These are phyloP conservation scores for Euwallacea similis DNA, from an alignment of 1,140 invertebrate species.

Conservation along the genomic window DNA sequence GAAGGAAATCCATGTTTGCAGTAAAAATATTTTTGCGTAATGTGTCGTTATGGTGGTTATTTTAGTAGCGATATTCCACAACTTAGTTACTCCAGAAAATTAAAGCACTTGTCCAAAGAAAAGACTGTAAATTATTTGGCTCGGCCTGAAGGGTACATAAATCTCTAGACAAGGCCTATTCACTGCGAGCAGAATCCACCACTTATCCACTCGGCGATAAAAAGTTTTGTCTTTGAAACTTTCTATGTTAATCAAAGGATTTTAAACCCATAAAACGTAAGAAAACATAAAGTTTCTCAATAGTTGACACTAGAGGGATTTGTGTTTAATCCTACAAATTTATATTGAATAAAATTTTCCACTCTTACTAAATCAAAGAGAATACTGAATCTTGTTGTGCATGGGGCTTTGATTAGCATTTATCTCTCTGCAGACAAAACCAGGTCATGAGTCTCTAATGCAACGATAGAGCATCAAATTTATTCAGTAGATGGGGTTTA, in stretches of 20 bases:
- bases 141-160: conserved; percentile 34
- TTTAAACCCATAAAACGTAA: conserved; percentile 25
- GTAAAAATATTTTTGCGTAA: neutral
- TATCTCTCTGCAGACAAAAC: neutral
- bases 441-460: neutral
- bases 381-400: neutral
- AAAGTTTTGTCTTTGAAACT: conserved; percentile 35
- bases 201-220: conserved; percentile 34
- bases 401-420: neutral
- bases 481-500: neutral
- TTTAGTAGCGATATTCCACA: neutral
- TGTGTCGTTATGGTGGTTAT: neutral
- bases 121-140: conserved; percentile 34
- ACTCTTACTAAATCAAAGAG: too few species aligned
- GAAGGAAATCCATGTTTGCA: neutral
- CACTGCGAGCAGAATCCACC: conserved; percentile 27
- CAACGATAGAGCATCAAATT: neutral
- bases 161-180: conserved; percentile 35
- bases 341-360: too few species aligned
- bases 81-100: conserved; percentile 26
- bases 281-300: conserved; percentile 16
- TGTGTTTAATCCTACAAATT: neutral
- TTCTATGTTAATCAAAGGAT: conserved; percentile 36
- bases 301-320: conserved; percentile 9
- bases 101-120: conserved; percentile 19